Base-by-base conservation (phyloP, 2,888 invertebrate genomes). In the Diogma glabrata region DNA sequence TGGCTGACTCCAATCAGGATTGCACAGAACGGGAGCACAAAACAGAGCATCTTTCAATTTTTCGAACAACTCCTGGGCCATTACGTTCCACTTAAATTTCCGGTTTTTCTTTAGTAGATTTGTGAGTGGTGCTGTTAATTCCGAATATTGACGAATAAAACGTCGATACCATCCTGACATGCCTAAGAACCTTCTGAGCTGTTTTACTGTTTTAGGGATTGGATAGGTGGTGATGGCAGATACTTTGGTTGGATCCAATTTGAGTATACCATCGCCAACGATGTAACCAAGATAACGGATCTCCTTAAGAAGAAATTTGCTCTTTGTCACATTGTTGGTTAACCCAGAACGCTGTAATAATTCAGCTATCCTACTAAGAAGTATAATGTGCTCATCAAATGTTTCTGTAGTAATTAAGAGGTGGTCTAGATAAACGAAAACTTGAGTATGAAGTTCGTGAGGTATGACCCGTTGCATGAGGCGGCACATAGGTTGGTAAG, bases 371-470 rank as follows among this genome's bases (percentile, higher is more conserved):
- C 16, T 33, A 12, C 33, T 33, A 7, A 33, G 16, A 33, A 33
- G 33, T 16, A 14, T 6, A 3, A 33, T 3, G 33, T 33, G 33
- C 16, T 33, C 12, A 2, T 33, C 16, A 10, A 33, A 33, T 2
- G 33, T 33, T 33, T 33, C 33, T 8, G 33, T 10, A 7, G 33
- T 33, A 6, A 33, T 16, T 16, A 33, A 33, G 6, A 33, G n/a
- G n/a, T 33, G 14, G 4, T 33, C 33, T 3, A 33, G 16, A 33
- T 33, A 10, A n/a, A 33, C 33, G 12, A 33, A 33, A 2, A 33
- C n/a, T 12, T 33, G 4, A 57, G 58, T 2, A 59, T 53, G 1
- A 33, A 33, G 14, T 33, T 33, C 12, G 16, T 33, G 33, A 60
- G n/a, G n/a, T n/a, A n/a, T n/a, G n/a, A n/a, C n/a, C n/a, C n/a